These are phyloP conservation scores for Gambelia wislizenii DNA, from an alignment of 2,797 vertebrate genomes.

Conservation along the genomic window DNA sequence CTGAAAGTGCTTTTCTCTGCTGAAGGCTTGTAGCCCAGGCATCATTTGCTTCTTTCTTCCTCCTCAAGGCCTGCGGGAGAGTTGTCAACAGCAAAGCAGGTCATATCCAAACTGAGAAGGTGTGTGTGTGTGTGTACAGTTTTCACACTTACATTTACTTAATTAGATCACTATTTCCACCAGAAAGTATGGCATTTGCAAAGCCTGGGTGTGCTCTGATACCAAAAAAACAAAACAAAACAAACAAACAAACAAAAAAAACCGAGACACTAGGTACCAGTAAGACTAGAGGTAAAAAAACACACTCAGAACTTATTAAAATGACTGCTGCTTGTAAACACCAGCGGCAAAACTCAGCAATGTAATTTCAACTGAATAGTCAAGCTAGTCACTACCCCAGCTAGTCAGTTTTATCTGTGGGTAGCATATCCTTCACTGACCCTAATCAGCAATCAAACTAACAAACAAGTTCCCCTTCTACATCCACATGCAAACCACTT, in stretches of 20 bases:
- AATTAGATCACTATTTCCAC: background rate
- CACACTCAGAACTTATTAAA: background rate
- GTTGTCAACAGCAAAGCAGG: background rate
- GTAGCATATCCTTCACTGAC: slow-evolving; percentile 54
- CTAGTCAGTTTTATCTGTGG: slow-evolving; percentile 76
- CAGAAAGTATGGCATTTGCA: background rate
- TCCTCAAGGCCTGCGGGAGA: background rate
- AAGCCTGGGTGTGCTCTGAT: background rate
- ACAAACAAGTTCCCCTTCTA: slow-evolving; percentile 17
- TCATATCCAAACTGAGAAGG: background rate
- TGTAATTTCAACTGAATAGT: slow-evolving; percentile 48
- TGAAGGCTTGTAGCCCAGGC: background rate
- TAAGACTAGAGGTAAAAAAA: slow-evolving; percentile 9
- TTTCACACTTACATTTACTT: background rate
- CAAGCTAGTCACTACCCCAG: slow-evolving; percentile 59
- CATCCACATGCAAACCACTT: slow-evolving; percentile 38
- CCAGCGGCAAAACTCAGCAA: slow-evolving; percentile 27
- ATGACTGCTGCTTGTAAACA: background rate
- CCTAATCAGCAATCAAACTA: slow-evolving; percentile 63
- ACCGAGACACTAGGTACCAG: slow-evolving; percentile 44
- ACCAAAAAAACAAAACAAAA: slow-evolving; percentile 6
- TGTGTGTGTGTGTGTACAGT: no score
- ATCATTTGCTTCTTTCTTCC: background rate
- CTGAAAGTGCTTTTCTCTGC: slow-evolving; percentile 9
- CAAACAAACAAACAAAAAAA: no score